Evolutionary conservation across 2,113 vertebrate species (phyloP).

Genomic region (Hippotragus niger): DNA sequence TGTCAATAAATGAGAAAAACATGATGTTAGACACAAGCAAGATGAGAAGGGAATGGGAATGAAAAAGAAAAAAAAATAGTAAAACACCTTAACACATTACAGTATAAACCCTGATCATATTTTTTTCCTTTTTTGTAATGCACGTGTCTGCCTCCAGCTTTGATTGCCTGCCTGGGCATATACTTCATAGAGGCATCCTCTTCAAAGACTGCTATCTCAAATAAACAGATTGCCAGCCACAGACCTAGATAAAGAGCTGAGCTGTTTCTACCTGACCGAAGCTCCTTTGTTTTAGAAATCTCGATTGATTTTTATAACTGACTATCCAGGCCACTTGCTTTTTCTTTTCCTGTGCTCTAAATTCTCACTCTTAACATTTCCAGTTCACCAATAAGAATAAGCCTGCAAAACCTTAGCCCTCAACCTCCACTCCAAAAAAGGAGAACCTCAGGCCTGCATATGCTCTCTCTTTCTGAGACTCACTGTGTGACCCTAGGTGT

Average conservation of each 20-base stretch:
- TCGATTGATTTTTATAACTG: neutral
- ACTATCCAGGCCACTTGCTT: neutral
- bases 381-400: neutral
- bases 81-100: neutral
- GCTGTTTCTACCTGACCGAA: neutral
- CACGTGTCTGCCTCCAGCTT: neutral
- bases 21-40: slow-evolving; percentile 37
- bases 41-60: slow-evolving; percentile 17
- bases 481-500: neutral
- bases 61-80: slow-evolving; percentile 24
- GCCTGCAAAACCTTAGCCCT: neutral
- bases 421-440: neutral
- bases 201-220: neutral
- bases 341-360: neutral
- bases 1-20: slow-evolving; percentile 61
- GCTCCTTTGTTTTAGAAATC: neutral
- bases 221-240: neutral
- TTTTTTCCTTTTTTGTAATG: neutral
- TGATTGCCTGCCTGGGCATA: neutral
- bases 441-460: neutral
- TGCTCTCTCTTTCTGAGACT: neutral
- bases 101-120: neutral
- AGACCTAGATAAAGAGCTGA: neutral
- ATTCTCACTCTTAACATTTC: neutral
- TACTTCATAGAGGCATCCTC: neutral